Evolutionary conservation across 2,888 invertebrate genomes (phyloP).

Genomic region (Ichneumoninae sp.): DNA sequence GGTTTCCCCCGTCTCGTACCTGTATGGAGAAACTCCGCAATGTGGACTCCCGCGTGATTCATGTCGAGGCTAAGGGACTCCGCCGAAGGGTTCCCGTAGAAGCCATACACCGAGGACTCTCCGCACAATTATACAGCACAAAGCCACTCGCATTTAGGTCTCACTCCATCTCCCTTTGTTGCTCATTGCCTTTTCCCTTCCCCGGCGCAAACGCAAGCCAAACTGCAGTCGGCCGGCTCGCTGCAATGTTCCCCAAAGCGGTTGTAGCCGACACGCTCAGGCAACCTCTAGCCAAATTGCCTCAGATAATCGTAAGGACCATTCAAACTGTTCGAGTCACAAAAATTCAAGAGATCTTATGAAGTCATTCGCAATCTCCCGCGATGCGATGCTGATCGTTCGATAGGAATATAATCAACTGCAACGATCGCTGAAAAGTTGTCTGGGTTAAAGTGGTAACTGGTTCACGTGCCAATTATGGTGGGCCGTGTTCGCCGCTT

Average conservation of each 20-base stretch:
- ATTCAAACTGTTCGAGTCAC: background rate
- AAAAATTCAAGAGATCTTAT: background rate
- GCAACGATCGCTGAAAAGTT: background rate
- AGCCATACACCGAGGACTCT: slow-evolving; percentile 29
- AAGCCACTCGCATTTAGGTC: slow-evolving; percentile 53
- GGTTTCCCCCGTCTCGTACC: slow-evolving; percentile 26
- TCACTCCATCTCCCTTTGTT: slow-evolving; percentile 26
- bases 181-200: slow-evolving; percentile 14
- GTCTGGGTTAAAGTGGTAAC: background rate
- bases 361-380: background rate
- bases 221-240: slow-evolving; percentile 50
- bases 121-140: slow-evolving; percentile 58
- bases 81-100: slow-evolving; percentile 48
- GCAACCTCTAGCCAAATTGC: slow-evolving; percentile 13
- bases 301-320: slow-evolving; percentile 10
- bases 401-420: background rate
- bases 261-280: slow-evolving; percentile 7
- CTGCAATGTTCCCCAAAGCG: slow-evolving; percentile 53
- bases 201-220: slow-evolving; percentile 28
- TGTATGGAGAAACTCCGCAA: slow-evolving; percentile 44
- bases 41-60: slow-evolving; percentile 50
- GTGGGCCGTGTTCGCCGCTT: background rate
- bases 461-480: background rate
- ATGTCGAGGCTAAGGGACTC: slow-evolving; percentile 37
- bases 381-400: background rate